Evolutionary conservation across 2,113 vertebrate genomes (phyloP).

Genomic region (Notothenia coriiceps): DNA sequence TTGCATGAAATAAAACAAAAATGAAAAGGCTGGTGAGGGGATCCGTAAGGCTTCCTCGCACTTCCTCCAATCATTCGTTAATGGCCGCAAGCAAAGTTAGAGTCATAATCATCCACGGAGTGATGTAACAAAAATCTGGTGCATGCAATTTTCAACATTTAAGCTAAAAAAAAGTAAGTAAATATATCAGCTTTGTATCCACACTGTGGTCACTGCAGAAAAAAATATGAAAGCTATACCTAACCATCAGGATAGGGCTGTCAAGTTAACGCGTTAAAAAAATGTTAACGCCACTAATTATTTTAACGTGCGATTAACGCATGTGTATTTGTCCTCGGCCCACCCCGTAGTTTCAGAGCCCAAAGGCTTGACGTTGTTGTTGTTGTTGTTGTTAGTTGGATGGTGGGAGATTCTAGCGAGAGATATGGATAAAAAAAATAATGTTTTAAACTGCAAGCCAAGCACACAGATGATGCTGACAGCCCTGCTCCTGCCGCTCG

Average conservation of each 20-base stretch:
- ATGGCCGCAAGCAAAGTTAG: constrained; percentile 31
- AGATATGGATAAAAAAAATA: too few relatives aligned
- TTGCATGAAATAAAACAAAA: constrained; percentile 17
- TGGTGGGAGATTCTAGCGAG: too few relatives aligned
- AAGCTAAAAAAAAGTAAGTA: constrained; percentile 7
- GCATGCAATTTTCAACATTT: constrained; percentile 27
- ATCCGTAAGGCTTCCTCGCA: neutral
- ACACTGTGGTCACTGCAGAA: constrained; percentile 2
- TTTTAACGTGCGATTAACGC: too few relatives aligned
- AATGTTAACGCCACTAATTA: too few relatives aligned
- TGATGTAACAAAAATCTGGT: constrained; percentile 30
- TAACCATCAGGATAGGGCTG: constrained; percentile 6
- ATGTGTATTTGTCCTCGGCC: too few relatives aligned
- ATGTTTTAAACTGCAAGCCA: too few relatives aligned
- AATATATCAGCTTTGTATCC: constrained; percentile 11
- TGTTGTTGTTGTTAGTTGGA: too few relatives aligned
- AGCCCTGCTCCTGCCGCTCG: too few relatives aligned
- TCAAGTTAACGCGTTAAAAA: too few relatives aligned
- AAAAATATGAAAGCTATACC: constrained; percentile 23
- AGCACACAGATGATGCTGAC: too few relatives aligned
- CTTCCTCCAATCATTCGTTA: constrained; percentile 33
- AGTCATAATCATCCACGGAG: constrained; percentile 34
- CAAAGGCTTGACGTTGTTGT: too few relatives aligned
- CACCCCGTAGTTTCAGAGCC: too few relatives aligned
- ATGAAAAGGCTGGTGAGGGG: constrained; percentile 5